A percentile compares a stretch with the other conserved stretches of the same genome.
Conservation (phyloP, 2,888 invertebrate species). For the Phasia obesa region DNA sequence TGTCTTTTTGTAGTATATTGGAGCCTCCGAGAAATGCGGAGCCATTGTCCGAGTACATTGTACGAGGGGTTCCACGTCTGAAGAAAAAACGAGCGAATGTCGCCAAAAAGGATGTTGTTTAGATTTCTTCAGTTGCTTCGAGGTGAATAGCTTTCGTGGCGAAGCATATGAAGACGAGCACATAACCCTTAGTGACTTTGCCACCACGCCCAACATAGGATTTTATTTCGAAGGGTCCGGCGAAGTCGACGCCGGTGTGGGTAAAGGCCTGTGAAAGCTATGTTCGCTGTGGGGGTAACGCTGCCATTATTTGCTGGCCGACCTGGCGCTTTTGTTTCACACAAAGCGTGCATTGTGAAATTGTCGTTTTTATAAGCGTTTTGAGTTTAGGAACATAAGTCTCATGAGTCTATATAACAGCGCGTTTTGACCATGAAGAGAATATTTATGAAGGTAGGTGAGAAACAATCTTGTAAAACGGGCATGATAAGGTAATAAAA, state of each 20-base stretch:
- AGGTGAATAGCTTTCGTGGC: conserved; percentile 33
- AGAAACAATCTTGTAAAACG: no score
- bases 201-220: background rate
- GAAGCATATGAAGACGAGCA: conserved; percentile 17
- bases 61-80: background rate
- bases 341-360: background rate
- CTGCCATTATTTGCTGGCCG: conserved; percentile 23
- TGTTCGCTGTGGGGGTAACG: conserved; percentile 1
- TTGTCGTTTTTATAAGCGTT: background rate
- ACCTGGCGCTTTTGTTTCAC: background rate
- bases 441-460: background rate
- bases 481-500: no score
- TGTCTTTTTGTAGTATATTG: background rate
- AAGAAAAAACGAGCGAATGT: conserved; percentile 7
- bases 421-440: conserved; percentile 13
- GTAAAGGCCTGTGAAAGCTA: background rate
- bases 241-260: conserved; percentile 20
- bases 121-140: conserved; percentile 8
- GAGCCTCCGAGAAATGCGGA: background rate
- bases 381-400: conserved; percentile 14
- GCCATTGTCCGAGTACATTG: conserved; percentile 11
- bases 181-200: conserved; percentile 17
- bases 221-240: conserved; percentile 6
- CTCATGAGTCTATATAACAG: background rate
- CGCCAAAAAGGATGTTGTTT: conserved; percentile 3